Percentiles rank a stretch among this genome's conserved stretches.
phyloP scores from a whole-genome alignment of 2,888 invertebrate species.

The Trachelus troglodyta region DNA sequence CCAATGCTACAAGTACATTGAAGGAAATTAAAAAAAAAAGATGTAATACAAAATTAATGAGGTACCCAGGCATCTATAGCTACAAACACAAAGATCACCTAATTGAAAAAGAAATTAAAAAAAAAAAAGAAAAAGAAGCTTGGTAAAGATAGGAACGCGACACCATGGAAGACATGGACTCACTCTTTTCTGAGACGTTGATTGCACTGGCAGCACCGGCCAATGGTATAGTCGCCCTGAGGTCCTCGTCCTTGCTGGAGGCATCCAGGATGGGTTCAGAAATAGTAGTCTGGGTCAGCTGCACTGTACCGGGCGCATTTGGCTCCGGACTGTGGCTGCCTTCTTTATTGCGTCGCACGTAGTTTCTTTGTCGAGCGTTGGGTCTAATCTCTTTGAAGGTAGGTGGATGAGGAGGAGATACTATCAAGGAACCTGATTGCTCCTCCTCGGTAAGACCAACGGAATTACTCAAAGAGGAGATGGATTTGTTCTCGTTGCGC shows the following conservation, averaged over 20 bases:
- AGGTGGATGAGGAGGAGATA: conserved; percentile 61
- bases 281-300: conserved; percentile 32
- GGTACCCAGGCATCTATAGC: neutral
- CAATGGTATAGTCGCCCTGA: conserved; percentile 54
- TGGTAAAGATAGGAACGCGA: neutral
- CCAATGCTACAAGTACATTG: neutral
- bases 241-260: conserved; percentile 62
- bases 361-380: conserved; percentile 69
- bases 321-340: conserved; percentile 71
- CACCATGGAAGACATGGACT: conserved; percentile 35
- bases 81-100: neutral
- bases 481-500: conserved; percentile 51
- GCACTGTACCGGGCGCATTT: conserved; percentile 30
- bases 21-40: neutral
- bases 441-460: conserved; percentile 62
- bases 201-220: conserved; percentile 28
- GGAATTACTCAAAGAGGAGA: conserved; percentile 43
- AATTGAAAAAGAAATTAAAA: neutral
- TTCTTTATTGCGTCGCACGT: conserved; percentile 75
- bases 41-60: neutral
- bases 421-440: conserved; percentile 62
- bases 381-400: conserved; percentile 61
- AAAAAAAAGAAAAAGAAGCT: neutral
- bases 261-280: conserved; percentile 47
- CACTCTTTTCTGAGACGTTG: conserved; percentile 56